A percentile compares a stretch with the other conserved stretches of the same genome.
phyloP scores from a whole-genome alignment of 2,888 invertebrate species.

The Drosophila koepferae region DNA sequence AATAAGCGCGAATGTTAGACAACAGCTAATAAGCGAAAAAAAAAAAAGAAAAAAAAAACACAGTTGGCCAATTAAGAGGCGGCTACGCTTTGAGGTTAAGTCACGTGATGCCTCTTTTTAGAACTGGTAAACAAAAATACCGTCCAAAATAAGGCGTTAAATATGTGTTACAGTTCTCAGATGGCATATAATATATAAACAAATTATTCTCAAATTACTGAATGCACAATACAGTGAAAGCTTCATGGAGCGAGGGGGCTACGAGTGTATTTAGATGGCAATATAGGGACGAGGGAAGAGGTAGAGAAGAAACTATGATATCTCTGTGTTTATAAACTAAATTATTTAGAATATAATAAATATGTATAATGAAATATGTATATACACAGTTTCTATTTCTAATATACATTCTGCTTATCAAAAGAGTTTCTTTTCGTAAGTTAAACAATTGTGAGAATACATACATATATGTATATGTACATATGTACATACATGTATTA shows the following conservation, averaged over 20 bases:
- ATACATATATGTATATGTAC: no score
- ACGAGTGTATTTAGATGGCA: background rate
- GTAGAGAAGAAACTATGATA: background rate
- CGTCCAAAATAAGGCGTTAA: background rate
- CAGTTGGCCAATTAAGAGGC: slow-evolving; percentile 18
- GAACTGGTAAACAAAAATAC: background rate
- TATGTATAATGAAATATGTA: no score
- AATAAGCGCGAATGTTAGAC: slow-evolving; percentile 23
- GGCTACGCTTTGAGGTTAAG: slow-evolving; percentile 7
- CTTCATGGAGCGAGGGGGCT: background rate
- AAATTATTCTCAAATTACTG: background rate
- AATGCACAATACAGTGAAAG: background rate
- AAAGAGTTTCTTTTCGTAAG: no score
- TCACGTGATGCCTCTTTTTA: slow-evolving; percentile 32
- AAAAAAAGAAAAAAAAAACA: background rate
- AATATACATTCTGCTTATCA: background rate
- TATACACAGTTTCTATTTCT: background rate
- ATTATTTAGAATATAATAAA: background rate
- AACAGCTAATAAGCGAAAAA: slow-evolving; percentile 3
- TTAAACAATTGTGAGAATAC: no score
- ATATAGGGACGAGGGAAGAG: background rate
- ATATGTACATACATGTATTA: no score
- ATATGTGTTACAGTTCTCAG: background rate
- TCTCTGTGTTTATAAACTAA: background rate
- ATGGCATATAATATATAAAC: background rate